Percentiles rank a stretch among this genome's conserved stretches.
Conservation (phyloP, 2,888 invertebrate species). For the Pachydiplax longipennis region DNA sequence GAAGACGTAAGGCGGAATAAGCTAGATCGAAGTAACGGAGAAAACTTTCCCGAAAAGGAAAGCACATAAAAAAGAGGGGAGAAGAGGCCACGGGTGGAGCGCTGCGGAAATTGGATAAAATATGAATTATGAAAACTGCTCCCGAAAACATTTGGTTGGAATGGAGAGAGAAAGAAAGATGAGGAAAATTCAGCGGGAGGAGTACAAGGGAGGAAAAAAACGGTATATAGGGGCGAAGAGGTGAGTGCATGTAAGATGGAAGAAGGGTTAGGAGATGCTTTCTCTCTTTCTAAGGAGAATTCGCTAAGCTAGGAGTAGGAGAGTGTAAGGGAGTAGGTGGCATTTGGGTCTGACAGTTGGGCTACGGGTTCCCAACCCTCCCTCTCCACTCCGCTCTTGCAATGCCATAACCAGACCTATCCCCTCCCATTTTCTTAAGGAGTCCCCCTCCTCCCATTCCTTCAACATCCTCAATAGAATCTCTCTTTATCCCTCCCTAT, state of each 20-base stretch:
- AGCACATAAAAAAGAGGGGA: neutral
- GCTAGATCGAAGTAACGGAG: neutral
- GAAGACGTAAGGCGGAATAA: neutral
- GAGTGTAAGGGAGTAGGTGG: neutral
- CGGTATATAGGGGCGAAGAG: neutral
- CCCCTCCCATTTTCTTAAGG: slow-evolving; percentile 15
- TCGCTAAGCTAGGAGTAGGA: neutral
- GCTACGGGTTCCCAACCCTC: neutral
- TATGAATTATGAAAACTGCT: slow-evolving; percentile 16
- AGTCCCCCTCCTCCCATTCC: neutral
- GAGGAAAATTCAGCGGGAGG: neutral
- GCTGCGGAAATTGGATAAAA: neutral
- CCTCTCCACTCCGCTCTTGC: neutral
- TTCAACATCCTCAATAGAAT: neutral
- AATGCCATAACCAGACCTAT: neutral
- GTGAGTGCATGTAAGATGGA: neutral
- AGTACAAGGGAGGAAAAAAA: too few relatives aligned
- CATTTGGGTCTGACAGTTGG: slow-evolving; percentile 40
- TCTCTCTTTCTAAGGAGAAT: neutral
- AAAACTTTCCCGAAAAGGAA: neutral
- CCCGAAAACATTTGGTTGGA: neutral
- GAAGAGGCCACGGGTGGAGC: neutral
- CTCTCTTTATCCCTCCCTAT: neutral
- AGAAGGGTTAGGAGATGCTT: neutral
- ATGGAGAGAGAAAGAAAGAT: neutral